phyloP scores from a whole-genome alignment of 2,113 vertebrate species.

The Pygathrix nemaeus region DNA sequence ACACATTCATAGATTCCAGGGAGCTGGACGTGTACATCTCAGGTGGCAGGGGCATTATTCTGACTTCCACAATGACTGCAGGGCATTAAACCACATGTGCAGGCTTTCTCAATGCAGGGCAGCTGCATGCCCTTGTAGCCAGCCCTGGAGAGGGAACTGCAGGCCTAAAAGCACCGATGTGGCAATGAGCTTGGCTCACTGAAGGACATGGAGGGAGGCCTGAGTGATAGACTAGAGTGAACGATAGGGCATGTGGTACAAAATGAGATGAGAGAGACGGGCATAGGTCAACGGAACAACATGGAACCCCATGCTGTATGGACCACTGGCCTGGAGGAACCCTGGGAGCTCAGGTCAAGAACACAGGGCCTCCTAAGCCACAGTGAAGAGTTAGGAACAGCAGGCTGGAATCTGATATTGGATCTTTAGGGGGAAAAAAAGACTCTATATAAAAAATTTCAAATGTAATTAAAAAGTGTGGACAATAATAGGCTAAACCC shows the following conservation, averaged over 20 bases:
- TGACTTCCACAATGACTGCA: neutral
- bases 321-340: neutral
- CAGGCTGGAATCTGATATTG: neutral
- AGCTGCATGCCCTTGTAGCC: neutral
- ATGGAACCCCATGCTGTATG: neutral
- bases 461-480: too few relatives aligned
- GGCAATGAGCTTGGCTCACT: neutral
- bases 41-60: neutral
- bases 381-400: neutral
- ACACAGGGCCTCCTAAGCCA: neutral
- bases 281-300: neutral
- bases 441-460: too few relatives aligned
- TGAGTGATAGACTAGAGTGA: neutral
- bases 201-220: neutral
- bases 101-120: neutral
- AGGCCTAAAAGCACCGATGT: neutral
- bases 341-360: neutral
- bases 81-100: neutral
- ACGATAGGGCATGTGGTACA: neutral
- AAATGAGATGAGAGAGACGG: neutral
- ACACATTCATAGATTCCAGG: neutral
- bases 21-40: neutral
- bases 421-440: neutral
- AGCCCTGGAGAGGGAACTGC: neutral
- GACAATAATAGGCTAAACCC: too few relatives aligned